Percentiles rank a stretch among this genome's conserved stretches.
Evolutionary conservation across 2,797 vertebrate species (phyloP).

Genomic region (Xenops minutus): DNA sequence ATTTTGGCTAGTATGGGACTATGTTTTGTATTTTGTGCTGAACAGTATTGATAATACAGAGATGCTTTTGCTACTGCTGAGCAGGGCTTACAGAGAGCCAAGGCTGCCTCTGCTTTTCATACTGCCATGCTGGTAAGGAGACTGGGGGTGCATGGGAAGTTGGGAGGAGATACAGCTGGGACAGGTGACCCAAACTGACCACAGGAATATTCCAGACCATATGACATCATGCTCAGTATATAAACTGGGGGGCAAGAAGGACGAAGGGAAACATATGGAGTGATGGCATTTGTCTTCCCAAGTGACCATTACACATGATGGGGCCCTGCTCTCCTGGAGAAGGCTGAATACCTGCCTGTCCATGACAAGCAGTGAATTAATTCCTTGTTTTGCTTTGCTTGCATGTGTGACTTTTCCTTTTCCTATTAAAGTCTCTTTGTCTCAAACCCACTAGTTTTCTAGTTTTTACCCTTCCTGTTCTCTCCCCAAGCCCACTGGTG

Average conservation of each 20-base stretch:
- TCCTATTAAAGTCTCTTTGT: neutral
- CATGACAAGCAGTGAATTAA: neutral
- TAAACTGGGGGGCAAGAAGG: neutral
- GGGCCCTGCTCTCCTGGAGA: neutral
- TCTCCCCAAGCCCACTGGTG: neutral
- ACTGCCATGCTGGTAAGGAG: neutral
- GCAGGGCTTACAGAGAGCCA: neutral
- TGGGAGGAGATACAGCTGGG: neutral
- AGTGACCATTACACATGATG: accelerated
- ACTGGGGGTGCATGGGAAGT: accelerated
- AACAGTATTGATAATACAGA: neutral
- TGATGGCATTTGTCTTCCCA: neutral
- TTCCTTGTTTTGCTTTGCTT: neutral
- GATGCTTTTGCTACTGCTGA: neutral
- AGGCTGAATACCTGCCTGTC: neutral
- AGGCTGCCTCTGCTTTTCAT: neutral
- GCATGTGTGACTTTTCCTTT: accelerated
- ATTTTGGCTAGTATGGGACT: neutral
- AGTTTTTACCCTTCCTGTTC: neutral
- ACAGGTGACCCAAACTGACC: neutral
- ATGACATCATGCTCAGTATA: neutral
- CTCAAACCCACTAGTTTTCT: neutral
- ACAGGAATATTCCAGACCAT: neutral
- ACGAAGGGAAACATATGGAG: neutral
- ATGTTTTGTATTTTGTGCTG: neutral